Conservation (phyloP, 1,140 invertebrate species). For the Araneus ventricosus region DNA sequence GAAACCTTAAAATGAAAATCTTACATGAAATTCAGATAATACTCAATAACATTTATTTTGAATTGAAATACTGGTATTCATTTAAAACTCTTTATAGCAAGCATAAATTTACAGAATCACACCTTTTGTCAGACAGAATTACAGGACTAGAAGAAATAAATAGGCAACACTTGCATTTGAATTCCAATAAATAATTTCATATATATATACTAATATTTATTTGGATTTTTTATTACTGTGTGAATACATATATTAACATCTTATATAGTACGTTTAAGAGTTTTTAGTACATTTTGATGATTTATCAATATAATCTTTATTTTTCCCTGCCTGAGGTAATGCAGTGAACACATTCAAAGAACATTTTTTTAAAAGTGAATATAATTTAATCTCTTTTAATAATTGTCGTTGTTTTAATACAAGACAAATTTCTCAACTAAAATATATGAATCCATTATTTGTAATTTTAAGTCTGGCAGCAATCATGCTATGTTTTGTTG, state of each 20-base stretch:
- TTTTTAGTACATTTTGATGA: background rate
- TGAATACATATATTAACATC: background rate
- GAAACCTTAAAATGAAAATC: slow-evolving; percentile 34
- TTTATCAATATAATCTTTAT: background rate
- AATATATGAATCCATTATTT: no score
- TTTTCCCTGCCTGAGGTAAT: background rate
- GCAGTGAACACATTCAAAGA: background rate
- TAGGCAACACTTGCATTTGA: background rate
- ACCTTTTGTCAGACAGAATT: background rate
- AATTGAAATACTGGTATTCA: slow-evolving; percentile 14
- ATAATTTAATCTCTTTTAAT: background rate
- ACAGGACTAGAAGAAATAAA: background rate
- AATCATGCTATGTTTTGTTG: no score
- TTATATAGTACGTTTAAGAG: background rate
- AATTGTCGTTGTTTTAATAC: no score
- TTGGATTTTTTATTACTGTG: background rate
- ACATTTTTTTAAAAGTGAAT: background rate
- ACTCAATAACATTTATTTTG: slow-evolving; percentile 21
- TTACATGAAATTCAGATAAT: slow-evolving; percentile 21
- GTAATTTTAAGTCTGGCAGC: no score
- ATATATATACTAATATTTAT: background rate
- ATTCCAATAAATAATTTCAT: background rate
- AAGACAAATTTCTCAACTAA: no score
- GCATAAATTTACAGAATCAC: slow-evolving; percentile 22
- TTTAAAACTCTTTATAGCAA: slow-evolving; percentile 31